These are phyloP conservation scores for Pollenia amentaria DNA, from an alignment of 2,888 invertebrate species.

Conservation along the genomic window DNA sequence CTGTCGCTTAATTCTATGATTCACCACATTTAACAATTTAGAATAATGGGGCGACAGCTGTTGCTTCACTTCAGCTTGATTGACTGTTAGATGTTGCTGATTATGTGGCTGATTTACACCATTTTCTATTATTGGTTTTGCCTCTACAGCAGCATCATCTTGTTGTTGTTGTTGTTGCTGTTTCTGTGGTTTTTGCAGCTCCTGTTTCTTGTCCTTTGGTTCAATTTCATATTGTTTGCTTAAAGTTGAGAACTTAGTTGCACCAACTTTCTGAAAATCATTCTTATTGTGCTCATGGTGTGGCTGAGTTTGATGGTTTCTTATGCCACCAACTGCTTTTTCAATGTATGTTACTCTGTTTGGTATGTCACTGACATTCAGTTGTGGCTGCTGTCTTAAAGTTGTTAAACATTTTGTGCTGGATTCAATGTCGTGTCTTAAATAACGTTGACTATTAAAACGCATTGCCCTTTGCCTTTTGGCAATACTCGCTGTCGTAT, in stretches of 20 bases:
- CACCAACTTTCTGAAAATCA: constrained; percentile 25
- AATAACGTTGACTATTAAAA: not conserved
- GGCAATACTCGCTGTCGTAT: not conserved
- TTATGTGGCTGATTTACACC: constrained; percentile 68
- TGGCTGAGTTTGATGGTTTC: not conserved
- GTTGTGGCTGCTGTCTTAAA: constrained; percentile 6
- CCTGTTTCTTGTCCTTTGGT: not conserved
- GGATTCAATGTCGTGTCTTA: not conserved
- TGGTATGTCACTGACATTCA: constrained; percentile 31
- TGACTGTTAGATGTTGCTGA: constrained; percentile 60
- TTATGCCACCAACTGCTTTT: constrained; percentile 25
- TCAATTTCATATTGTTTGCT: constrained; percentile 24
- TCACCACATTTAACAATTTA: constrained; percentile 69
- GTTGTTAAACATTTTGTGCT: not conserved
- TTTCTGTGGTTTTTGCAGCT: not conserved
- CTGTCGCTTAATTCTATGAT: constrained; percentile 78
- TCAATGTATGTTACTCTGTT: constrained; percentile 27
- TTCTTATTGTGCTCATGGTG: not conserved
- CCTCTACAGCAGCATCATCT: not conserved
- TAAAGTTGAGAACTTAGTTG: constrained; percentile 26
- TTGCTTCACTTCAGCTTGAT: constrained; percentile 73
- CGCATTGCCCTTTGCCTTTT: not conserved
- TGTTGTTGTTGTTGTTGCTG: constrained; percentile 20
- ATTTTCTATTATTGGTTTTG: constrained; percentile 48
- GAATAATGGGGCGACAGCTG: constrained; percentile 58